Base-by-base conservation (phyloP, 23 tunicate species). In the Corella eumyota region DNA sequence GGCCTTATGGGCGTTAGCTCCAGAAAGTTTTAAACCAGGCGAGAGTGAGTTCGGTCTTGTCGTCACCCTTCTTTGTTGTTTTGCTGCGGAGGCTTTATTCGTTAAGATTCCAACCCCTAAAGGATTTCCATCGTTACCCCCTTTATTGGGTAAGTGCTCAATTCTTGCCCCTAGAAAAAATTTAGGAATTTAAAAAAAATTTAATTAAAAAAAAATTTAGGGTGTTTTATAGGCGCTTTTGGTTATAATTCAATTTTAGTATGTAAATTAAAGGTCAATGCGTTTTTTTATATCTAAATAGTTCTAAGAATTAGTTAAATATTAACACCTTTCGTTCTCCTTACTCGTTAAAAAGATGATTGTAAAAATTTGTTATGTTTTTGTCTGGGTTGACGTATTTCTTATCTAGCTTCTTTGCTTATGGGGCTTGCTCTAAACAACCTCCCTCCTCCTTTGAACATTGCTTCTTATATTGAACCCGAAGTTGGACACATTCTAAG, bases 351-450 rank as follows among this genome's bases (percentile, higher is more conserved):
- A n/a, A n/a, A n/a, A n/a, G n/a, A n/a, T n/a, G n/a, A n/a, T n/a
- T n/a, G n/a, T n/a, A n/a, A n/a, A n/a, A n/a, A n/a, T n/a, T n/a
- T n/a, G n/a, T n/a, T n/a, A n/a, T n/a, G n/a, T n/a, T n/a, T n/a
- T n/a, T n/a, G n/a, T n/a, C n/a, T n/a, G n/a, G n/a, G n/a, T n/a
- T n/a, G n/a, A n/a, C n/a, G n/a, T n/a, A n/a, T n/a, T n/a, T n/a
- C n/a, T n/a, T n/a, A n/a, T n/a, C n/a, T n/a, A 84, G 94, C 94
- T 32, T 84, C 94, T 34, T 73, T 84, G 29, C 56, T 75, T 17
- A 84, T 69, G 73, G 94, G 94, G 17, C 28, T 84, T 32, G 47
- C 62, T 45, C 56, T 84, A 67, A 52, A 60, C 25, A 84, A 84
- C 48, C 63, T 84, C 23, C 94, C 94, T n/a, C 40, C 78, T 17